A percentile compares a stretch with the other conserved stretches of the same genome.
phyloP scores from a whole-genome alignment of 2,113 vertebrate genomes.

The Corythoichthys intestinalis region DNA sequence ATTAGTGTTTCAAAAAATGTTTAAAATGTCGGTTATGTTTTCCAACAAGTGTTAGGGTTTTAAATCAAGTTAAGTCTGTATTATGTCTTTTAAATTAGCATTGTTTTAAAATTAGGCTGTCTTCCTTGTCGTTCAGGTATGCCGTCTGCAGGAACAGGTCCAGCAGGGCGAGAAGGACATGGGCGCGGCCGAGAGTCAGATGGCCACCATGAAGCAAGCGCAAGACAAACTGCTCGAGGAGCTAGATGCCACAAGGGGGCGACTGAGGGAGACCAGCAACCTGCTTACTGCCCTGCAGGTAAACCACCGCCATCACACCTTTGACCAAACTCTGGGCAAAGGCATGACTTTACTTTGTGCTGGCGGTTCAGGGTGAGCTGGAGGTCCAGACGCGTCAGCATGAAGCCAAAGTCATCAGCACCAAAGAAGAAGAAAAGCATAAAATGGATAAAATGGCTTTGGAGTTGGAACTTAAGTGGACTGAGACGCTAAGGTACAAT shows the following conservation, averaged over 20 bases:
- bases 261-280: slow-evolving; percentile 89
- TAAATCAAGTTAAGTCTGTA: too few species aligned
- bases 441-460: slow-evolving; percentile 90
- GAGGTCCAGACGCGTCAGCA: slow-evolving; percentile 89
- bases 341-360: neutral
- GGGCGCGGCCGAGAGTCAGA: slow-evolving; percentile 84
- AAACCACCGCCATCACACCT: neutral
- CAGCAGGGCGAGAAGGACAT: slow-evolving; percentile 85
- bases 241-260: slow-evolving; percentile 83
- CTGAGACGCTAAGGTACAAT: slow-evolving; percentile 86
- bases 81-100: too few species aligned
- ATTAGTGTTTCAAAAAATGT: too few species aligned
- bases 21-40: too few species aligned
- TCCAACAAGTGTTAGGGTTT: too few species aligned
- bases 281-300: slow-evolving; percentile 90
- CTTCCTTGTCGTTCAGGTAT: slow-evolving; percentile 67
- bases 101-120: too few species aligned
- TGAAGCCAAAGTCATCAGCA: slow-evolving; percentile 80
- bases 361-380: slow-evolving; percentile 79
- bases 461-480: slow-evolving; percentile 97
- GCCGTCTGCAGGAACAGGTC: slow-evolving; percentile 82
- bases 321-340: neutral
- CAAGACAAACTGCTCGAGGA: slow-evolving; percentile 92
- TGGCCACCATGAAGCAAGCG: slow-evolving; percentile 86
- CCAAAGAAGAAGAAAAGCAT: slow-evolving; percentile 90